A percentile compares a stretch with the other conserved stretches of the same genome.
phyloP scores from a whole-genome alignment of 2,888 invertebrate genomes.

The Notocelia uddmanniana region DNA sequence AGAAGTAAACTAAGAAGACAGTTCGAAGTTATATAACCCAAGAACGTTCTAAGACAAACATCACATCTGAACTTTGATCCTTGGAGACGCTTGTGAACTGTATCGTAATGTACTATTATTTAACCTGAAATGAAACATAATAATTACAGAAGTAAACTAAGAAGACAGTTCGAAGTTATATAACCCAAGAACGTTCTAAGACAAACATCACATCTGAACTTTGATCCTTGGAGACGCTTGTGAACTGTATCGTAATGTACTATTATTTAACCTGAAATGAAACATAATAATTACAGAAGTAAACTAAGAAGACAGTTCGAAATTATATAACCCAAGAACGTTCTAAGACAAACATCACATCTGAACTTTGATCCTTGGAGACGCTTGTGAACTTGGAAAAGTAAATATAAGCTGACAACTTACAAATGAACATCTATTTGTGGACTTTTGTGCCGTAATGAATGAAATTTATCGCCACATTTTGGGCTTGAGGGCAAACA shows the following conservation, averaged over 20 bases:
- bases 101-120: too few relatives aligned
- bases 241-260: too few relatives aligned
- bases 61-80: conserved; percentile 51
- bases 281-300: conserved; percentile 2
- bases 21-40: conserved; percentile 44
- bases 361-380: conserved; percentile 53
- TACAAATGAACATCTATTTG: conserved; percentile 46
- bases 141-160: not conserved
- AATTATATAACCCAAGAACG: conserved; percentile 43
- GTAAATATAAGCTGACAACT: conserved; percentile 49
- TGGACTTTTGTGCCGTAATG: conserved; percentile 34
- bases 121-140: not conserved
- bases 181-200: conserved; percentile 44
- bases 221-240: conserved; percentile 50
- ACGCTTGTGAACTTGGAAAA: conserved; percentile 49
- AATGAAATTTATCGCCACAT: conserved; percentile 33
- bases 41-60: conserved; percentile 49
- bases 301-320: conserved; percentile 40
- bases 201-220: conserved; percentile 50
- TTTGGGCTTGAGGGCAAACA: conserved; percentile 32
- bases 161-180: conserved; percentile 46
- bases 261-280: not conserved
- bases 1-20: conserved; percentile 41
- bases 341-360: conserved; percentile 49
- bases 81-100: conserved; percentile 49